Evolutionary conservation across 35 echinoderm and acorn worm genomes (phyloP).

Genomic region (Holothuria glaberrima): DNA sequence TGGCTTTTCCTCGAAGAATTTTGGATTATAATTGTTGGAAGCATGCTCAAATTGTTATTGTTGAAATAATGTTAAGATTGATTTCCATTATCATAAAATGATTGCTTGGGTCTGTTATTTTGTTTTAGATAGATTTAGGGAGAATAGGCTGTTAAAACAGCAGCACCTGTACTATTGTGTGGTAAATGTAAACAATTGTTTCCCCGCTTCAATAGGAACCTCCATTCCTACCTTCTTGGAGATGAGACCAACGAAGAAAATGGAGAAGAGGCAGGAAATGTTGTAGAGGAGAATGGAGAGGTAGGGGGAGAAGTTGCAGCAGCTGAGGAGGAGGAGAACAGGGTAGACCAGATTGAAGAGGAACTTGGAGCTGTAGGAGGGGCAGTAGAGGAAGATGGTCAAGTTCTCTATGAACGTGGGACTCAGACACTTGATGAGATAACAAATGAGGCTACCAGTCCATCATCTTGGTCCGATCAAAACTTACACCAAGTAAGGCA

Average conservation of each 20-base stretch:
- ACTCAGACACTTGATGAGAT: constrained; percentile 25
- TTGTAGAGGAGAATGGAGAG: neutral
- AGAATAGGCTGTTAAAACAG: no score
- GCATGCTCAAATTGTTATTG: neutral
- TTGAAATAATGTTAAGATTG: neutral
- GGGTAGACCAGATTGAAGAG: constrained; percentile 15
- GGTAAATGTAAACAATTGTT: no score
- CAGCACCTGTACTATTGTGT: no score
- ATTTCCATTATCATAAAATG: no score
- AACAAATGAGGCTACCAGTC: neutral
- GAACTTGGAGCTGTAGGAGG: constrained; percentile 32
- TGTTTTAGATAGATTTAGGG: neutral
- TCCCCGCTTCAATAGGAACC: constrained; percentile 51
- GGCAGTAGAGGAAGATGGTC: neutral
- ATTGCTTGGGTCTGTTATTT: neutral
- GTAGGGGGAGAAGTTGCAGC: constrained; percentile 13
- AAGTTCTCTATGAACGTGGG: neutral
- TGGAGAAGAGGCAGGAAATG: constrained; percentile 30
- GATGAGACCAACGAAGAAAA: constrained; percentile 63
- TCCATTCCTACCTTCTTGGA: constrained; percentile 92
- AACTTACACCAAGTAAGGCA: constrained; percentile 32
- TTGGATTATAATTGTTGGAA: no score
- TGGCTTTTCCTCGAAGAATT: no score
- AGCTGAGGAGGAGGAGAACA: constrained; percentile 36
- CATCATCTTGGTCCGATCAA: constrained; percentile 14